These are phyloP conservation scores for Drosophila subquinaria DNA, from an alignment of 2,888 invertebrate genomes.

Conservation along the genomic window DNA sequence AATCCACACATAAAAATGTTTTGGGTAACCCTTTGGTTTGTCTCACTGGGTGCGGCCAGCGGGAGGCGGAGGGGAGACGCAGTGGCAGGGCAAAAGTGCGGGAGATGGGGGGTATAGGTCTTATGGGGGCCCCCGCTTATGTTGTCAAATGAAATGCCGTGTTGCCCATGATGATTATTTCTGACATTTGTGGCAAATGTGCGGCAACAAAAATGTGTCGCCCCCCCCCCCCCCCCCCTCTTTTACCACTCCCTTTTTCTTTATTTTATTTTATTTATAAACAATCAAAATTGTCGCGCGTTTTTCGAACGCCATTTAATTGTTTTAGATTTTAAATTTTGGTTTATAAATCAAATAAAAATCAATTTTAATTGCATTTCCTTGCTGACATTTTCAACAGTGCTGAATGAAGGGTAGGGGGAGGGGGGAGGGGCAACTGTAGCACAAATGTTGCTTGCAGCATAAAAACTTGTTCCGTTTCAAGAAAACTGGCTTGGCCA, in stretches of 20 bases:
- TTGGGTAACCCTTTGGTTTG: slow-evolving; percentile 71
- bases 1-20: slow-evolving; percentile 69
- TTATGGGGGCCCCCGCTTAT: slow-evolving; percentile 47
- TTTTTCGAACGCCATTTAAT: slow-evolving; percentile 59
- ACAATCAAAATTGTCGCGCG: slow-evolving; percentile 56
- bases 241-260: neutral
- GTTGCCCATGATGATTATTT: slow-evolving; percentile 79
- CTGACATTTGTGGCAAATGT: slow-evolving; percentile 81
- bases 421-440: slow-evolving; percentile 9
- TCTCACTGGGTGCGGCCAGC: slow-evolving; percentile 39
- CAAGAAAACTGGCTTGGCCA: slow-evolving; percentile 57
- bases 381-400: slow-evolving; percentile 56
- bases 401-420: fast-evolving
- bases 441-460: slow-evolving; percentile 9
- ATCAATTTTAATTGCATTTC: slow-evolving; percentile 75
- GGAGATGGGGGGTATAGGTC: neutral
- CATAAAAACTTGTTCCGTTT: slow-evolving; percentile 46
- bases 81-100: neutral
- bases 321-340: slow-evolving; percentile 60
- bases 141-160: slow-evolving; percentile 77
- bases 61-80: neutral
- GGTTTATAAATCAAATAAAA: slow-evolving; percentile 54
- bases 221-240: neutral
- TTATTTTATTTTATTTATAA: slow-evolving; percentile 65
- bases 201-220: slow-evolving; percentile 48